phyloP scores from a whole-genome alignment of 1,140 invertebrate genomes.

The Macrocentrus cingulum region DNA sequence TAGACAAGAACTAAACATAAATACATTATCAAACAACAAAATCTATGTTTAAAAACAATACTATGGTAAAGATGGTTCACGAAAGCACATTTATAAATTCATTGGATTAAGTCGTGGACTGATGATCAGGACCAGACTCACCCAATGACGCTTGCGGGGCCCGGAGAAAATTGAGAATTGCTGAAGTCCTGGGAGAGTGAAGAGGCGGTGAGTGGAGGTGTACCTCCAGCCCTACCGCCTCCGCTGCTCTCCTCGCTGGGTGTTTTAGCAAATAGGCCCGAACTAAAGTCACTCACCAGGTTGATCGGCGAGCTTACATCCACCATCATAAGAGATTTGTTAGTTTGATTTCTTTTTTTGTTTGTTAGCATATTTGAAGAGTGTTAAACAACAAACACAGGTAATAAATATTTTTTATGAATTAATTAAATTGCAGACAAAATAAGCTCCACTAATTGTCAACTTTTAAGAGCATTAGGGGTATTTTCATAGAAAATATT shows the following conservation, averaged over 20 bases:
- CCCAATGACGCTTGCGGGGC: slow-evolving; percentile 52
- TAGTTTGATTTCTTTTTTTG: slow-evolving; percentile 40
- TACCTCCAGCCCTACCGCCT: slow-evolving; percentile 57
- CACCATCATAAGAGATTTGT: slow-evolving; percentile 53
- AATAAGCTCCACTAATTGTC: too few species aligned
- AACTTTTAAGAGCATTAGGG: too few species aligned
- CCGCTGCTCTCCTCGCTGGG: slow-evolving; percentile 79
- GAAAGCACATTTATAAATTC: slow-evolving; percentile 4
- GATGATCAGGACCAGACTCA: slow-evolving; percentile 50
- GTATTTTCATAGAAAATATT: too few species aligned
- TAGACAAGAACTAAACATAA: background rate
- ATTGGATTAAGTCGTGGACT: slow-evolving; percentile 28
- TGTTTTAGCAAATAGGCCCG: slow-evolving; percentile 83
- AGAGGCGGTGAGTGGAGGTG: slow-evolving; percentile 57
- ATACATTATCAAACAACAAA: background rate
- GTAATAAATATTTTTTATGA: too few species aligned
- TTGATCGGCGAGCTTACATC: slow-evolving; percentile 79
- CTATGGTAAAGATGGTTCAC: background rate
- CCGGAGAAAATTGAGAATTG: slow-evolving; percentile 55
- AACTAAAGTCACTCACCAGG: slow-evolving; percentile 83
- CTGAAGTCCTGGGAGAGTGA: slow-evolving; percentile 56
- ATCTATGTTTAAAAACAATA: too few species aligned
- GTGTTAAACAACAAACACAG: slow-evolving; percentile 11
- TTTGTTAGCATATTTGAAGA: slow-evolving; percentile 3
- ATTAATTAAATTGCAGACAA: too few species aligned